Base-by-base conservation (phyloP, 2,888 invertebrate genomes). In the Lordiphosa fenestrarum region DNA sequence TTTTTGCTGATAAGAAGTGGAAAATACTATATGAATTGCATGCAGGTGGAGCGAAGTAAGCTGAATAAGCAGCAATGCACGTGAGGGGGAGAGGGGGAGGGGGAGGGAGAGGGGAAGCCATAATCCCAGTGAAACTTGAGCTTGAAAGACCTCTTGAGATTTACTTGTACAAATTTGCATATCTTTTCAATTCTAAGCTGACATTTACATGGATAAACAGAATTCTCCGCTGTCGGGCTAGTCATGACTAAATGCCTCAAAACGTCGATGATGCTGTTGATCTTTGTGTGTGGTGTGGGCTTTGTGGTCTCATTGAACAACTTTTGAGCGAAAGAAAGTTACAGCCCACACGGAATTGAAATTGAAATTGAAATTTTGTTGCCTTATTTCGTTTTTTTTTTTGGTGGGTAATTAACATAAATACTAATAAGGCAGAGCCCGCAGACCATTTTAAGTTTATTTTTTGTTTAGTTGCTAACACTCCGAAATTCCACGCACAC, bases 341-440 rank as follows among this genome's bases (percentile, higher is more conserved):
- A 12, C n/a, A 10, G 21, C 4, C 35, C 35, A 60, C 40, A 52
- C 59, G 35, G 49, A 61, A 42, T 49, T n/a, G 10, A 23, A 44
- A 44, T 33, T 10, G 12, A 37, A 23, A 48, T 30, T 51, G 35
- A 54, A 9, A 48, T 30, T 38, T 57, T 35, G 10, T 33, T 39
- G n/a, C 38, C 15, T 15, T 15, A 15, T 15, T 51, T 25, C 10
- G 54, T 52, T 54, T 41, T 51, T 25, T n/a, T 57, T 52, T 54
- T 15, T 37, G 19, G 25, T 10, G 64, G 69, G 69, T 59, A 71
- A 82, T 77, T 77, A 78, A 77, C 75, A 73, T 68, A 73, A 71
- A 75, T 73, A 75, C 77, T 64, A 68, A 82, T 73, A 77, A 63
- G 77, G 77, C 73, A 62, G 51, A 63, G 41, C 36, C 19, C 30